These are phyloP conservation scores for Pachycephala philippinensis DNA, from an alignment of 2,113 vertebrate species.

Conservation along the genomic window DNA sequence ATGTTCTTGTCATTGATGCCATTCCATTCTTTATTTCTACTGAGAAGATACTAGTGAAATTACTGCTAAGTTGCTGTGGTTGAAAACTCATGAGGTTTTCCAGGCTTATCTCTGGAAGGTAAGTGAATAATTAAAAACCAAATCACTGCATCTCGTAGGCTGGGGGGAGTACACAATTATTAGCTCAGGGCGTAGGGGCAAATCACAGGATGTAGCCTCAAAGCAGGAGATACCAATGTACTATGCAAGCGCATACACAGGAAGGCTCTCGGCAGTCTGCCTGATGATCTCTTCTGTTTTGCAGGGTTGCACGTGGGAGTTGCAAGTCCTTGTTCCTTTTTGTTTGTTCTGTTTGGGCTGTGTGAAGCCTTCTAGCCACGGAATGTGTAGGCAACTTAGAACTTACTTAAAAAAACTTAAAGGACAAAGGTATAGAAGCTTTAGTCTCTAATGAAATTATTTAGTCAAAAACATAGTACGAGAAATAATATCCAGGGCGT, in stretches of 20 bases:
- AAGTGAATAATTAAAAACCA: not conserved
- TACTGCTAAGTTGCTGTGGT: not conserved
- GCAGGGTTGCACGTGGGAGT: not conserved
- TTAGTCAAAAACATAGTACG: fast-evolving
- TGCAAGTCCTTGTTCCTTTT: not conserved
- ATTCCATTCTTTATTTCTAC: not conserved
- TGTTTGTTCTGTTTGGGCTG: not conserved
- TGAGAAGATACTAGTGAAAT: not conserved
- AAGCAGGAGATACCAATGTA: not conserved
- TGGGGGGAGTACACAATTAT: not conserved
- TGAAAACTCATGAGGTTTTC: not conserved
- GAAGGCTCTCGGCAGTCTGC: not conserved
- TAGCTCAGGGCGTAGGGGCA: not conserved
- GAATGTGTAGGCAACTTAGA: not conserved
- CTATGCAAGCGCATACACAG: not conserved
- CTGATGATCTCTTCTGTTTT: not conserved
- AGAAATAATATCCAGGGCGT: not conserved
- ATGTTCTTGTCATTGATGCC: not conserved
- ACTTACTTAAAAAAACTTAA: not conserved
- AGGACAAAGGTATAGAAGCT: not conserved
- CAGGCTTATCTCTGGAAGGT: not conserved
- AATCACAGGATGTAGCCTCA: not conserved
- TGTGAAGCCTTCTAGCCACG: not conserved
- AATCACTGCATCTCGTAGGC: not conserved
- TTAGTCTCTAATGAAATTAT: not conserved